Percentiles rank a stretch among this genome's conserved stretches.
phyloP scores from a whole-genome alignment of 2,888 invertebrate species.

The Diplazon laetatorius region DNA sequence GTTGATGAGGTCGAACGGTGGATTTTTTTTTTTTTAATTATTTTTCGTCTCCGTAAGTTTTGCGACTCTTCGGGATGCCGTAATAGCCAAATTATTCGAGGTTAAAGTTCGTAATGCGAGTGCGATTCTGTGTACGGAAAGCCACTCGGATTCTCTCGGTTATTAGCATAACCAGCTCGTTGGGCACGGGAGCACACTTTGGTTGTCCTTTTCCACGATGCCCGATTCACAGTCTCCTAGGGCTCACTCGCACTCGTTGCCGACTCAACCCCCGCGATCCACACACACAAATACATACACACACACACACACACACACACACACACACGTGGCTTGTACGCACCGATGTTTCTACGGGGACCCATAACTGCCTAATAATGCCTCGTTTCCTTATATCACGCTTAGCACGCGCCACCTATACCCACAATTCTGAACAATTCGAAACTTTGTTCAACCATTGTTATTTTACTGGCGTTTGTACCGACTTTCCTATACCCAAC shows the following conservation, averaged over 20 bases:
- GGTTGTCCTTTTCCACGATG: constrained; percentile 31
- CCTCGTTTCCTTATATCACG: constrained; percentile 78
- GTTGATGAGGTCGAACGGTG: background rate
- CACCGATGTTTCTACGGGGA: constrained; percentile 75
- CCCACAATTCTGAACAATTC: constrained; percentile 1
- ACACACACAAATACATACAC: too few species aligned
- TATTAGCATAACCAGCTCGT: constrained; percentile 78
- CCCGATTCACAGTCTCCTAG: background rate
- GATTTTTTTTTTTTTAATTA: too few species aligned
- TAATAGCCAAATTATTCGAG: constrained; percentile 80
- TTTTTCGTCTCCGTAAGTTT: constrained; percentile 47
- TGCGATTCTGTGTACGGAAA: constrained; percentile 79
- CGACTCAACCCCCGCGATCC: constrained; percentile 19
- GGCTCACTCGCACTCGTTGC: background rate
- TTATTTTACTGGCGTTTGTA: constrained; percentile 47
- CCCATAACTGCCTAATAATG: constrained; percentile 79
- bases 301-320: too few species aligned
- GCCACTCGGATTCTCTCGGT: constrained; percentile 75
- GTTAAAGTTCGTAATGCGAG: constrained; percentile 79
- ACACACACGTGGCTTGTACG: constrained; percentile 62
- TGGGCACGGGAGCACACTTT: constrained; percentile 65
- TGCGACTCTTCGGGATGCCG: constrained; percentile 68
- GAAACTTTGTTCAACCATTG: constrained; percentile 62
- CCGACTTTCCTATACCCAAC: too few species aligned
- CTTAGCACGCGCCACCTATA: constrained; percentile 53